Conservation (phyloP, 2,888 invertebrate species). For the Halictus ligatus region DNA sequence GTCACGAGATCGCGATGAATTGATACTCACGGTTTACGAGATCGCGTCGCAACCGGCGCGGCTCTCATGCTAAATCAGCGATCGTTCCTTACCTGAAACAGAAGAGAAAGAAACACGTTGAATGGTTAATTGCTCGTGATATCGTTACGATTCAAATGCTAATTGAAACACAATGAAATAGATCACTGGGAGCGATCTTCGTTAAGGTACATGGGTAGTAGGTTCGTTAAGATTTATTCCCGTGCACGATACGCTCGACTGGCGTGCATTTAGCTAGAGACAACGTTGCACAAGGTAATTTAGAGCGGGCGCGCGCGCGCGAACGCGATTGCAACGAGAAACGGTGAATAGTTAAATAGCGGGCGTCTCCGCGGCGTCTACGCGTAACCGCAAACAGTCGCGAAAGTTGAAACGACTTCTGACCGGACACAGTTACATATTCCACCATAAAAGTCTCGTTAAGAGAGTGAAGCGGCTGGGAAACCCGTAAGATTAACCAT, state of each 20-base stretch:
- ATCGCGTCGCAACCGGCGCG: constrained; percentile 4
- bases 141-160: constrained; percentile 29
- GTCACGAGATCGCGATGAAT: constrained; percentile 7
- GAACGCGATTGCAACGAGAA: not conserved
- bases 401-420: constrained; percentile 56
- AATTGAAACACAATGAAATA: constrained; percentile 18
- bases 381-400: constrained; percentile 29
- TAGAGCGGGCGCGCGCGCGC: not conserved
- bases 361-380: constrained; percentile 8
- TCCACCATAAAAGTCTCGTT: constrained; percentile 54
- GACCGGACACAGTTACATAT: constrained; percentile 47
- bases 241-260: not conserved
- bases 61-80: not conserved
- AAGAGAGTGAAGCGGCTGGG: constrained; percentile 25
- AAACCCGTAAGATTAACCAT: constrained; percentile 49
- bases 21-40: constrained; percentile 36
- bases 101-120: constrained; percentile 67
- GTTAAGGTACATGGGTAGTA: not conserved
- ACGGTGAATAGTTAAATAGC: constrained; percentile 29
- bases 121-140: constrained; percentile 66
- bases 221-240: constrained; percentile 10
- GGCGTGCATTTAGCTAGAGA: not conserved
- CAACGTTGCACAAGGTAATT: constrained; percentile 13
- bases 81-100: constrained; percentile 76
- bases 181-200: not conserved